Evolutionary conservation across 2,888 invertebrate species (phyloP).

Genomic region (Agonopterix heracliana): DNA sequence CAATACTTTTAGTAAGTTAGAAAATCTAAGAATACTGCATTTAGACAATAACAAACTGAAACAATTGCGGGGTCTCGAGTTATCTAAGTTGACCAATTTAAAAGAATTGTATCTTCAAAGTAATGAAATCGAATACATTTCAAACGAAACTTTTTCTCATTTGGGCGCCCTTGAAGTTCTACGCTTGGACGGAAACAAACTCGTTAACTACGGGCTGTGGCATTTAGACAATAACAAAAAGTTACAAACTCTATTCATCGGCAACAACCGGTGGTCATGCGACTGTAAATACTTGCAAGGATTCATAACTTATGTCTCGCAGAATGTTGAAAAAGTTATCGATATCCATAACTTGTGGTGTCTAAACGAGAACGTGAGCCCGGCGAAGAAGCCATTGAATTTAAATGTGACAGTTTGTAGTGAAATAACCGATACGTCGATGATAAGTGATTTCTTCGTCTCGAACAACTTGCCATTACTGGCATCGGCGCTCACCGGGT

Average conservation of each 20-base stretch:
- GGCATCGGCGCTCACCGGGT: conserved; percentile 85
- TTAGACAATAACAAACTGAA: conserved; percentile 90
- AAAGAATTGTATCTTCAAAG: conserved; percentile 91
- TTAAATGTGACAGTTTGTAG: conserved; percentile 90
- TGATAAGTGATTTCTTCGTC: conserved; percentile 87
- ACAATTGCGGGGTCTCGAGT: conserved; percentile 87
- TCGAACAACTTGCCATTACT: conserved; percentile 89
- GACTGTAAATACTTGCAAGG: conserved; percentile 92
- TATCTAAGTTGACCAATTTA: conserved; percentile 86
- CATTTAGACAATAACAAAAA: conserved; percentile 83
- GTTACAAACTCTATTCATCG: conserved; percentile 84
- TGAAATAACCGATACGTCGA: conserved; percentile 86
- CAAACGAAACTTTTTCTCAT: conserved; percentile 86
- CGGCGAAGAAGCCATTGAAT: conserved; percentile 84
- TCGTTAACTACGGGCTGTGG: conserved; percentile 88
- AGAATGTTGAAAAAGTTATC: conserved; percentile 85
- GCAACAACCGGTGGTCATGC: conserved; percentile 92
- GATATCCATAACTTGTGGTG: conserved; percentile 87
- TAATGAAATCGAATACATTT: conserved; percentile 86
- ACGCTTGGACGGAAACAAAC: conserved; percentile 89
- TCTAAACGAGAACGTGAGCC: conserved; percentile 80
- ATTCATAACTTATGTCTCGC: conserved; percentile 86
- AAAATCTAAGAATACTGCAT: conserved; percentile 85
- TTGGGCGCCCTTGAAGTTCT: conserved; percentile 87
- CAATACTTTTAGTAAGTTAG: conserved; percentile 88